These are phyloP conservation scores for Orchesella cincta DNA, from an alignment of 1,140 invertebrate genomes.

Conservation along the genomic window DNA sequence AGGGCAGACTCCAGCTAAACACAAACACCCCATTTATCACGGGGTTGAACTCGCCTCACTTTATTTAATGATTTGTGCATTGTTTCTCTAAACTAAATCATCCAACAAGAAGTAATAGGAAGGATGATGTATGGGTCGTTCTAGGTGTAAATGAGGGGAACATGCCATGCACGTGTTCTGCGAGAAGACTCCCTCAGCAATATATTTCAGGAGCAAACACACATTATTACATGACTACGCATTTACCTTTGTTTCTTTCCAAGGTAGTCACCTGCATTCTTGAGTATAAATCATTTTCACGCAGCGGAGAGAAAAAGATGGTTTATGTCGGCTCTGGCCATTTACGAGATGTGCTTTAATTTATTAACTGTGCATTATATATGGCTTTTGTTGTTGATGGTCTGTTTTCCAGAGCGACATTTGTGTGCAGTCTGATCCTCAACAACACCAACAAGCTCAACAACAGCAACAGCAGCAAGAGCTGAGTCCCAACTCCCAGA, in stretches of 20 bases:
- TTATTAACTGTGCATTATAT: no score
- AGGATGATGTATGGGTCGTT: no score
- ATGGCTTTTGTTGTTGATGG: not conserved
- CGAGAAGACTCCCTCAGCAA: not conserved
- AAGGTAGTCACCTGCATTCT: not conserved
- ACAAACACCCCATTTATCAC: not conserved
- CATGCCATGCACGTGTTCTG: not conserved
- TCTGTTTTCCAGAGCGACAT: conserved; percentile 47
- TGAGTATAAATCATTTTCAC: conserved; percentile 4
- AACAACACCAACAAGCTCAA: conserved; percentile 40
- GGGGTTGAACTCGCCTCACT: no score
- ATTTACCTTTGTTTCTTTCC: not conserved
- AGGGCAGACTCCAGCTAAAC: no score
- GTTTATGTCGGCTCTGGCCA: not conserved
- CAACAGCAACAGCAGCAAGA: conserved; percentile 40
- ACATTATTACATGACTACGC: not conserved
- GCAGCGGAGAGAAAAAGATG: not conserved
- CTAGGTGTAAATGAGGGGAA: not conserved
- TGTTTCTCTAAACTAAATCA: not conserved
- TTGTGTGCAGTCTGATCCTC: conserved; percentile 43
- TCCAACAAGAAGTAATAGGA: not conserved
- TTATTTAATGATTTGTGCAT: conserved; percentile 4
- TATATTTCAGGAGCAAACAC: not conserved
- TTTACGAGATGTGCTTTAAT: not conserved
- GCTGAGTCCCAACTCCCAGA: conserved; percentile 36